Conservation (phyloP, 2,888 invertebrate species). For the Athetis lepigone region DNA sequence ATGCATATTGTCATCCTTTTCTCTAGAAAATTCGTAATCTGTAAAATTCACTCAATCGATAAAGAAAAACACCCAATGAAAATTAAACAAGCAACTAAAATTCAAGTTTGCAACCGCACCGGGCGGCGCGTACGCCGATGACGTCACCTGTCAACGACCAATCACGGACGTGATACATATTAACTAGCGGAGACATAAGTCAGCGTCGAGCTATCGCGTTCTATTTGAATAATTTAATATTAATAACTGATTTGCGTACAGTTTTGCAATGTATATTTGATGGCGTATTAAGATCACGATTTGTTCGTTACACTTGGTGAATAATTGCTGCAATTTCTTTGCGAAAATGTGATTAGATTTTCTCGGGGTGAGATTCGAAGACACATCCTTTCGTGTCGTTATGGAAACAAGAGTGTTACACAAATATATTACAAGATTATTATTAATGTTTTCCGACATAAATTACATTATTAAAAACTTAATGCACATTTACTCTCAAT, state of each 20-base stretch:
- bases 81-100: slow-evolving; percentile 57
- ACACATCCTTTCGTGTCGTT: not conserved
- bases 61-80: slow-evolving; percentile 45
- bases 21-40: not conserved
- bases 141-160: slow-evolving; percentile 79
- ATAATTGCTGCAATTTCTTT: not conserved
- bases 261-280: slow-evolving; percentile 51
- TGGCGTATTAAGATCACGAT: slow-evolving; percentile 43
- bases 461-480: slow-evolving; percentile 37
- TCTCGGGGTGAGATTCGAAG: not conserved
- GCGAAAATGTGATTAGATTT: slow-evolving; percentile 8
- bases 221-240: slow-evolving; percentile 66
- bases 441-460: slow-evolving; percentile 18
- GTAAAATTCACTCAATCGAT: slow-evolving; percentile 23
- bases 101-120: slow-evolving; percentile 52
- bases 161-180: slow-evolving; percentile 78
- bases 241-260: slow-evolving; percentile 56
- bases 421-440: not conserved
- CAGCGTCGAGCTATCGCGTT: slow-evolving; percentile 58
- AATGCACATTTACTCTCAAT: slow-evolving; percentile 50
- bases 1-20: not conserved
- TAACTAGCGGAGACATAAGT: slow-evolving; percentile 70
- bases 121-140: slow-evolving; percentile 67
- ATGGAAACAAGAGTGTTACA: not conserved
- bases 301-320: slow-evolving; percentile 9